phyloP scores from a whole-genome alignment of 2,113 vertebrate species.

The Clarias macrocephalus region DNA sequence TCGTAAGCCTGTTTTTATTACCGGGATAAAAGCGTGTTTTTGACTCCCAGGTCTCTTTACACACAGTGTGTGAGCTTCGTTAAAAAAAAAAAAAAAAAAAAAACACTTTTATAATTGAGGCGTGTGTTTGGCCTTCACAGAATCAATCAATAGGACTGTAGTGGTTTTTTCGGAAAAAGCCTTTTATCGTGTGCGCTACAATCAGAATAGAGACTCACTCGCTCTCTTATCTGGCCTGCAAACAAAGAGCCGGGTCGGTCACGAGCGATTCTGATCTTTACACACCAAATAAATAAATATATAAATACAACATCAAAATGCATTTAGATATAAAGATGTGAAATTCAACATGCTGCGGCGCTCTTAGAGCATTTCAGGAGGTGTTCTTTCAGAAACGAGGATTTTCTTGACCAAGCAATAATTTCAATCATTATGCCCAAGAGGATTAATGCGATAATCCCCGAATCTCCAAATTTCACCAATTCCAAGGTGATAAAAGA shows the following conservation, averaged over 20 bases:
- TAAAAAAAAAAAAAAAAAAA: constrained; percentile 23
- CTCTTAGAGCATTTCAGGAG: background rate
- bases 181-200: constrained; percentile 39
- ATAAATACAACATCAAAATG: background rate
- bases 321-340: background rate
- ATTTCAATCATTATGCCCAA: too few relatives aligned
- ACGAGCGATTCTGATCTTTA: background rate
- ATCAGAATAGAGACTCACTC: constrained; percentile 1
- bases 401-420: too few relatives aligned
- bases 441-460: too few relatives aligned
- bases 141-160: constrained; percentile 21
- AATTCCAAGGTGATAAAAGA: too few relatives aligned
- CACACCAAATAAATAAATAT: background rate
- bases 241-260: background rate
- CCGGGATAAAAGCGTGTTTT: constrained; percentile 37
- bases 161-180: constrained; percentile 11
- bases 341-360: background rate
- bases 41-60: constrained; percentile 24
- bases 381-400: background rate
- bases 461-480: too few relatives aligned
- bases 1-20: constrained; percentile 39
- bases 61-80: constrained; percentile 16
- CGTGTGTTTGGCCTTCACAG: constrained; percentile 41
- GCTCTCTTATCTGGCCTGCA: background rate
- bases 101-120: constrained; percentile 30